A percentile compares a stretch with the other conserved stretches of the same genome.
These are phyloP conservation scores for Catamblyrhynchus diadema DNA, from an alignment of 2,797 vertebrate genomes.

Conservation along the genomic window DNA sequence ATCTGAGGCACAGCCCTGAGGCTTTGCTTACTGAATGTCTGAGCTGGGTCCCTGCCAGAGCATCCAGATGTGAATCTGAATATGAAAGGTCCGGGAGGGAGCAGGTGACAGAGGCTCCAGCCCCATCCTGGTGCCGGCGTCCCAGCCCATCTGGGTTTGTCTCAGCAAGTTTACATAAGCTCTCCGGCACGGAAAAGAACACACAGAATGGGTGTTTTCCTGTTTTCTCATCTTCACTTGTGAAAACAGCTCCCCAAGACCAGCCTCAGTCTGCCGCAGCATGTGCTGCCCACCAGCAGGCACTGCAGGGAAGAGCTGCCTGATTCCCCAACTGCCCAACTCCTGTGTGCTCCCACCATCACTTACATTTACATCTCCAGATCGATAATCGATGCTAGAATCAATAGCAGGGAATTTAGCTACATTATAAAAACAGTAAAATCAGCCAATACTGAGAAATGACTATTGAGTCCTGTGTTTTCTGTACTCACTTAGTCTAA, in stretches of 20 bases:
- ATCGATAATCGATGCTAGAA: conserved; percentile 64
- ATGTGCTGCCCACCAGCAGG: neutral
- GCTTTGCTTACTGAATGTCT: neutral
- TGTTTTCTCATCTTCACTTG: neutral
- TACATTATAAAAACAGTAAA: conserved; percentile 63
- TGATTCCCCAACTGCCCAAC: neutral
- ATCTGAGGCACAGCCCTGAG: neutral
- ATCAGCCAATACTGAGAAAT: conserved; percentile 70
- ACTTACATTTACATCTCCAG: conserved; percentile 60
- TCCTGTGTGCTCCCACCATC: neutral
- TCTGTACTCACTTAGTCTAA: conserved; percentile 67
- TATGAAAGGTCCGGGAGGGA: conserved; percentile 47
- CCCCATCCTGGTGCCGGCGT: neutral
- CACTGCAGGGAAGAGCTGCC: neutral
- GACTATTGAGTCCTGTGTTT: conserved; percentile 63
- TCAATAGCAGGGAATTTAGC: conserved; percentile 71
- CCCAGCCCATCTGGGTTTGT: conserved; percentile 4
- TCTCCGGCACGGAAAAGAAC: neutral
- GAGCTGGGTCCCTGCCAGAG: conserved; percentile 28
- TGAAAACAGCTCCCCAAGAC: neutral
- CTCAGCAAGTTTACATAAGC: neutral
- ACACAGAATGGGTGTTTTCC: neutral
- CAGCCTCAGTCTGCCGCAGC: neutral
- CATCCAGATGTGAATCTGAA: conserved; percentile 61
- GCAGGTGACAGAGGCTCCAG: neutral